Evolutionary conservation across 2,797 vertebrate species (phyloP).

Genomic region (Loris lydekkerianus): DNA sequence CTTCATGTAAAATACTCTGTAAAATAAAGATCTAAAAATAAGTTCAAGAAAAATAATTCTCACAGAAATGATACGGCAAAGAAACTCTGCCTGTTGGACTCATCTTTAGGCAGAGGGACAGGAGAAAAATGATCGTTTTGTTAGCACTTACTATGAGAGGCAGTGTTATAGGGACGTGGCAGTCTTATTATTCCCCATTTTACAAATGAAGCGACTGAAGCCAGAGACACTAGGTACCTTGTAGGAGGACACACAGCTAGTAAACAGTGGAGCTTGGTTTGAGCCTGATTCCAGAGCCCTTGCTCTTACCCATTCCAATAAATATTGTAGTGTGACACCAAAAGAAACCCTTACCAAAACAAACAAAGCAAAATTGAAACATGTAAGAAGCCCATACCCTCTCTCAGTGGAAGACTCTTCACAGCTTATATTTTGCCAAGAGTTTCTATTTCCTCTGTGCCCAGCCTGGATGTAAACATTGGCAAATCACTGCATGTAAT

Average conservation of each 20-base stretch:
- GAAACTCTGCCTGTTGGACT: background rate
- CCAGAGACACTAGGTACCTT: background rate
- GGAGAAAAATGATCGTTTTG: too few relatives aligned
- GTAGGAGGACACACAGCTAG: background rate
- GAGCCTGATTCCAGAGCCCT: background rate
- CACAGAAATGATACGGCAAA: background rate
- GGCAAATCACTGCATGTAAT: slow-evolving; percentile 8
- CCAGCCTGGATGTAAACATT: slow-evolving; percentile 1
- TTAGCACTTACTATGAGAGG: background rate
- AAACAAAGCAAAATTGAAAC: background rate
- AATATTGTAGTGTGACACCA: background rate
- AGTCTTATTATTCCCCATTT: background rate
- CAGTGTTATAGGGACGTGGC: background rate
- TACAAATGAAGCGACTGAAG: background rate
- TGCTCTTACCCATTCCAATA: background rate
- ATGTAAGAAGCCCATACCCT: background rate
- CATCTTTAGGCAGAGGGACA: background rate
- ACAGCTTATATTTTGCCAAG: background rate
- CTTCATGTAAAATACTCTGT: background rate
- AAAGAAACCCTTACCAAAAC: background rate
- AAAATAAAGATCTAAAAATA: slow-evolving; percentile 27
- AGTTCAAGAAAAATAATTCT: slow-evolving; percentile 5
- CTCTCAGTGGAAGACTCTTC: slow-evolving; percentile 53
- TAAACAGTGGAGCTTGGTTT: background rate
- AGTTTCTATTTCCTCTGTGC: slow-evolving; percentile 1